Evolutionary conservation across 2,888 invertebrate genomes (phyloP).

Genomic region (Ophioninae sp.): DNA sequence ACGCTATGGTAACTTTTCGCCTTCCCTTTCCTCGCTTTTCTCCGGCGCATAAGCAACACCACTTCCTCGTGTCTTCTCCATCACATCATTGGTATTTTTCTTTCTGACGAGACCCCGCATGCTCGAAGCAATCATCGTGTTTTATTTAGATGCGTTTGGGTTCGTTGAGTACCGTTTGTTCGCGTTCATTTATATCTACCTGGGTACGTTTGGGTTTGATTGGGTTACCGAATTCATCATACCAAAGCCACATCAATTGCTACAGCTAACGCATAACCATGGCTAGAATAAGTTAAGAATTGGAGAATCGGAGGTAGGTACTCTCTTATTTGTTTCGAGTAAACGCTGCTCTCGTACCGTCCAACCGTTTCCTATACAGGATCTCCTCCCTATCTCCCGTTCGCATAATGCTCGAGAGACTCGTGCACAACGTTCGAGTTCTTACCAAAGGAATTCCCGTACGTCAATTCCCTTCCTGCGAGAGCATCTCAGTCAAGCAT

Average conservation of each 20-base stretch:
- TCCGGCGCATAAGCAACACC: background rate
- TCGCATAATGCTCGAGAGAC: slow-evolving; percentile 26
- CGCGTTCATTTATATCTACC: slow-evolving; percentile 47
- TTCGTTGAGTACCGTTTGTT: slow-evolving; percentile 14
- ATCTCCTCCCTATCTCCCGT: slow-evolving; percentile 10
- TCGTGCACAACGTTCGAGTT: slow-evolving; percentile 24
- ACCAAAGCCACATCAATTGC: slow-evolving; percentile 32
- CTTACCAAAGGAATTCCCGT: slow-evolving; percentile 44
- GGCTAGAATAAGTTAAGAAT: slow-evolving; percentile 2
- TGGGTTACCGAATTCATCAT: slow-evolving; percentile 51
- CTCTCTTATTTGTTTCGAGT: slow-evolving; percentile 49
- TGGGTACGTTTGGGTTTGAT: slow-evolving; percentile 36
- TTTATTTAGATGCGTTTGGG: too few species aligned
- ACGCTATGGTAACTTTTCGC: slow-evolving; percentile 46
- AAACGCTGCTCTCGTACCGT: slow-evolving; percentile 46
- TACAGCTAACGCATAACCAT: slow-evolving; percentile 19
- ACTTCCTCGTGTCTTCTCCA: slow-evolving; percentile 26
- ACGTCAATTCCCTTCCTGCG: slow-evolving; percentile 32
- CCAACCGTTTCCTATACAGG: slow-evolving; percentile 44
- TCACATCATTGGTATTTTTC: too few species aligned
- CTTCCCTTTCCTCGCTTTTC: slow-evolving; percentile 20
- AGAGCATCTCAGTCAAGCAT: slow-evolving; percentile 39
- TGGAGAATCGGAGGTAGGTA: slow-evolving; percentile 30
- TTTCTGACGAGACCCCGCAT: too few species aligned
- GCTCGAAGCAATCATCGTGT: too few species aligned